phyloP scores from a whole-genome alignment of 2,113 vertebrate species.

The Aldabrachelys gigantea region DNA sequence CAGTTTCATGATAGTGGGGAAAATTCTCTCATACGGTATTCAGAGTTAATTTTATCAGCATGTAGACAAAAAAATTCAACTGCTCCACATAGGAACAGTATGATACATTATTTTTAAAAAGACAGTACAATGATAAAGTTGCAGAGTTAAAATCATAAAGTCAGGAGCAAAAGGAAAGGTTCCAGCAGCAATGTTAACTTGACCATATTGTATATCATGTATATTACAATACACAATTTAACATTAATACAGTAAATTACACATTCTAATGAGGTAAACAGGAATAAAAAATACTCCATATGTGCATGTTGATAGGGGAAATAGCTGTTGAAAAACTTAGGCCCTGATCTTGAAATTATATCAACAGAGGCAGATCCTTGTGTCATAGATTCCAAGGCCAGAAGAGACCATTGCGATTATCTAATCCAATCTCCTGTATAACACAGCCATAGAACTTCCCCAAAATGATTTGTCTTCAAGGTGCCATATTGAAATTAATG shows the following conservation, averaged over 20 bases:
- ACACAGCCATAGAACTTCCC: not conserved
- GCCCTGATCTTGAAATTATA: not conserved
- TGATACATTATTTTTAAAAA: not conserved
- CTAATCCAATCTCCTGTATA: not conserved
- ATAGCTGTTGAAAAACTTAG: not conserved
- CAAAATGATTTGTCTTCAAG: not conserved
- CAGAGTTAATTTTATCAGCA: not conserved
- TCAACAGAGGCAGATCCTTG: no score
- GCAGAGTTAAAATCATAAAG: not conserved
- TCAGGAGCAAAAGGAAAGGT: not conserved
- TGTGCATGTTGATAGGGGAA: not conserved
- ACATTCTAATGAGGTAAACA: not conserved
- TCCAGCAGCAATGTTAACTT: not conserved
- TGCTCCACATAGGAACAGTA: not conserved
- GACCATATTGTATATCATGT: not conserved
- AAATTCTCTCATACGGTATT: not conserved
- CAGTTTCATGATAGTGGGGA: not conserved
- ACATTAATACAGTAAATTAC: not conserved
- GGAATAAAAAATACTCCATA: not conserved
- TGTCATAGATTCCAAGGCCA: not conserved
- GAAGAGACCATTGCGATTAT: not conserved
- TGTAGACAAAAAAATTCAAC: not conserved
- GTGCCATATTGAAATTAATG: not conserved
- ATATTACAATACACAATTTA: not conserved
- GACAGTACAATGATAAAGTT: not conserved